These are phyloP conservation scores for Calliphora vomitoria DNA, from an alignment of 2,888 invertebrate genomes.

Conservation along the genomic window DNA sequence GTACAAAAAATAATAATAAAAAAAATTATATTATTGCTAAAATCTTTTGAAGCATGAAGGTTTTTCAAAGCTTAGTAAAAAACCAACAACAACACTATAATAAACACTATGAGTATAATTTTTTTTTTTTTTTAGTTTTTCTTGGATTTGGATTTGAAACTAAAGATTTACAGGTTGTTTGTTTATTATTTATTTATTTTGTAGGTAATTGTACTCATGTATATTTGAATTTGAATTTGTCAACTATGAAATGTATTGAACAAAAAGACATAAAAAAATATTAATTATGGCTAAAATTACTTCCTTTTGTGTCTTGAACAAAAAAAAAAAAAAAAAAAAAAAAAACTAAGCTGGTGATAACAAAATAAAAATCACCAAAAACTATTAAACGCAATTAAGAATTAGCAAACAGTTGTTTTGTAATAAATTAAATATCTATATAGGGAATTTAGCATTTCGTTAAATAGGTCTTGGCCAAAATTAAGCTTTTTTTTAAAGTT, in stretches of 20 bases:
- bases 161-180: conserved; percentile 32
- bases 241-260: conserved; percentile 14
- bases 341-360: not conserved
- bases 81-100: conserved; percentile 6
- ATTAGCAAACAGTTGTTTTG: conserved; percentile 17
- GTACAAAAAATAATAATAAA: not conserved
- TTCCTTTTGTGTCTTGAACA: conserved; percentile 26
- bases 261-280: conserved; percentile 6
- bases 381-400: not conserved
- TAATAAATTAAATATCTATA: not conserved
- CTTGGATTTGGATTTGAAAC: conserved; percentile 1
- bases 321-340: conserved; percentile 38
- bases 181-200: conserved; percentile 2
- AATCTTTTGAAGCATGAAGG: conserved; percentile 74
- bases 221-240: conserved; percentile 40
- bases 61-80: conserved; percentile 55
- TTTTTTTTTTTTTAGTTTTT: conserved; percentile 6
- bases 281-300: conserved; percentile 2
- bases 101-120: conserved; percentile 15
- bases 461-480: not conserved
- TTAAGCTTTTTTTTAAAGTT: not conserved
- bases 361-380: not conserved
- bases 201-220: conserved; percentile 2
- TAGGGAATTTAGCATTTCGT: not conserved
- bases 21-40: conserved; percentile 59